These are phyloP conservation scores for Brachirus orientalis DNA, from an alignment of 2,113 vertebrate species.

Conservation along the genomic window DNA sequence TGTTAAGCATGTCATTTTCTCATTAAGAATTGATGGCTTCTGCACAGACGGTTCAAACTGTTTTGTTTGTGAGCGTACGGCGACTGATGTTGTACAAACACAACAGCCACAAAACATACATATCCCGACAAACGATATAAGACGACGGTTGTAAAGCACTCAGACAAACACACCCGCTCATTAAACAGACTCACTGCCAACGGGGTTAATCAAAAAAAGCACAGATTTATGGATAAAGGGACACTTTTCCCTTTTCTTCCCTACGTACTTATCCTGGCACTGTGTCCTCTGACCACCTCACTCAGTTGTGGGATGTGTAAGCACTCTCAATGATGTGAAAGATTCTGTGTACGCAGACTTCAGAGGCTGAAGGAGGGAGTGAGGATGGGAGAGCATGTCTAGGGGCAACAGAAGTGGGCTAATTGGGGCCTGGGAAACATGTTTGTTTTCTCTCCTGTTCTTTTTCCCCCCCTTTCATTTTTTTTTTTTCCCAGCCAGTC, in stretches of 20 bases:
- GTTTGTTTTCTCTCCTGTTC: slow-evolving; percentile 71
- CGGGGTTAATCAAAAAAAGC: slow-evolving; percentile 9
- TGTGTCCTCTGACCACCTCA: slow-evolving; percentile 18
- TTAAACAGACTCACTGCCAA: neutral
- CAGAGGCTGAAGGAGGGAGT: slow-evolving; percentile 35
- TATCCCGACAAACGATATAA: slow-evolving; percentile 11
- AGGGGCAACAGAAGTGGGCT: slow-evolving; percentile 74
- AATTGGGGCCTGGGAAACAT: slow-evolving; percentile 80
- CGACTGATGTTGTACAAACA: slow-evolving; percentile 63
- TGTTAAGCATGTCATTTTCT: slow-evolving; percentile 76
- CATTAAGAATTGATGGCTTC: slow-evolving; percentile 79
- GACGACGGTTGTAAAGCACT: neutral
- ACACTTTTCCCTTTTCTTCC: slow-evolving; percentile 9
- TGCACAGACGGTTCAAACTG: slow-evolving; percentile 61
- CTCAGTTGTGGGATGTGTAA: slow-evolving; percentile 42
- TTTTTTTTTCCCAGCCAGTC: slow-evolving; percentile 68
- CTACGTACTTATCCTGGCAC: slow-evolving; percentile 11
- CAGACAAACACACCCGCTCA: slow-evolving; percentile 4
- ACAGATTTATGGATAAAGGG: slow-evolving; percentile 7
- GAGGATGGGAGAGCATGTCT: slow-evolving; percentile 56
- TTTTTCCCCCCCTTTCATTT: slow-evolving; percentile 39
- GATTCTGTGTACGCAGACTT: slow-evolving; percentile 64
- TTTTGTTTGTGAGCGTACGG: slow-evolving; percentile 64
- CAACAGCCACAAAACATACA: slow-evolving; percentile 66
- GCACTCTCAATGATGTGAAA: slow-evolving; percentile 46